Evolutionary conservation across 2,797 vertebrate genomes (phyloP).

Genomic region (Gobionotothen gibberifrons): DNA sequence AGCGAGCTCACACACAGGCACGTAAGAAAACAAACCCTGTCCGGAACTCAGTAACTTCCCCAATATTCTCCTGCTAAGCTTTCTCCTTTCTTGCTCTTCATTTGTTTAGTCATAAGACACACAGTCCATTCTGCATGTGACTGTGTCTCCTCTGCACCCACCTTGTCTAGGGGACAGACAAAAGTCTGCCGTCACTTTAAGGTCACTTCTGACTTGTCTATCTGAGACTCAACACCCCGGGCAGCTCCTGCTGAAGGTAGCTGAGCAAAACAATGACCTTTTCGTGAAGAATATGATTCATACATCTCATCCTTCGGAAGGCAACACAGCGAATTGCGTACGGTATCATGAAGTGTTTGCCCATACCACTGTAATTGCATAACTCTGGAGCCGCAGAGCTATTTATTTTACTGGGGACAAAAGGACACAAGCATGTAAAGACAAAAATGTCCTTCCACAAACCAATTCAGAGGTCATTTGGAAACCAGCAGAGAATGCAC

Average conservation of each 20-base stretch:
- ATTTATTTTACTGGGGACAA: slow-evolving; percentile 66
- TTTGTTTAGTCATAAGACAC: slow-evolving; percentile 46
- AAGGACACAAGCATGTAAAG: slow-evolving; percentile 60
- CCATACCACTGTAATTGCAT: slow-evolving; percentile 65
- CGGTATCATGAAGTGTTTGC: slow-evolving; percentile 68
- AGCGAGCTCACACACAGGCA: slow-evolving; percentile 28
- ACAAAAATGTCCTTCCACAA: slow-evolving; percentile 32
- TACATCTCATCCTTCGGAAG: slow-evolving; percentile 65
- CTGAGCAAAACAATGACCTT: slow-evolving; percentile 81
- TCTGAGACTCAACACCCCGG: slow-evolving; percentile 69
- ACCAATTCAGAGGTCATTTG: slow-evolving; percentile 30
- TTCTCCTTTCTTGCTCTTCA: slow-evolving; percentile 25
- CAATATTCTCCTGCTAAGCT: slow-evolving; percentile 25
- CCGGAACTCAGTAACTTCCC: slow-evolving; percentile 35
- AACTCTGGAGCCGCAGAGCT: slow-evolving; percentile 58
- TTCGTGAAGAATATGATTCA: slow-evolving; percentile 80
- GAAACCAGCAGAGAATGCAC: slow-evolving; percentile 9
- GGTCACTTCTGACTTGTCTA: slow-evolving; percentile 79
- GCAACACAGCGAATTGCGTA: slow-evolving; percentile 57
- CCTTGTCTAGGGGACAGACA: slow-evolving; percentile 64
- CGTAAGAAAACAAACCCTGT: slow-evolving; percentile 39
- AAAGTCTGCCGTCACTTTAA: slow-evolving; percentile 73
- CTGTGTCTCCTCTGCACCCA: slow-evolving; percentile 46
- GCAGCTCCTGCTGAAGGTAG: slow-evolving; percentile 78
- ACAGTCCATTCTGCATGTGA: slow-evolving; percentile 29